Evolutionary conservation across 1,140 invertebrate genomes (phyloP).

Genomic region (Drosophila kohkoa): DNA sequence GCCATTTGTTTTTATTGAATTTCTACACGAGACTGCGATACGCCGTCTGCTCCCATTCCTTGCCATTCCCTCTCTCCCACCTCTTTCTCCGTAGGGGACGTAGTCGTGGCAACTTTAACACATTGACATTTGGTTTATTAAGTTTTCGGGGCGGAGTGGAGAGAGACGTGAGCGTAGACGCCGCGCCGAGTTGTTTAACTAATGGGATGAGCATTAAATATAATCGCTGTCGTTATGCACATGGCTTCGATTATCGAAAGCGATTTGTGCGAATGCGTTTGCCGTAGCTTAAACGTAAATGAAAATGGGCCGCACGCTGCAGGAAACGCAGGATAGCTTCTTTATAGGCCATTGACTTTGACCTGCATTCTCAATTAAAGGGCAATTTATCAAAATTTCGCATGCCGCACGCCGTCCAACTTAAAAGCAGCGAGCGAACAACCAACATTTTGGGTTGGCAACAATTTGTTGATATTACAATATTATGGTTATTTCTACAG

Average conservation of each 20-base stretch:
- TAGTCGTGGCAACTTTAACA: constrained; percentile 57
- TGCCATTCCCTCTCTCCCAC: background rate
- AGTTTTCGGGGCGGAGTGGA: constrained; percentile 27
- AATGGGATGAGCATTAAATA: constrained; percentile 68
- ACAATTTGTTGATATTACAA: constrained; percentile 25
- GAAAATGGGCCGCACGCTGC: background rate
- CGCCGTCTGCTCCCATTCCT: constrained; percentile 20
- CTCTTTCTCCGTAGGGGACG: no score
- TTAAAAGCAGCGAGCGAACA: constrained; percentile 22
- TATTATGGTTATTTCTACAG: background rate
- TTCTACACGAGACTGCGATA: constrained; percentile 60
- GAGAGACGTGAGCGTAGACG: constrained; percentile 4
- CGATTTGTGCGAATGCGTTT: constrained; percentile 16
- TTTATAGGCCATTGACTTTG: constrained; percentile 42
- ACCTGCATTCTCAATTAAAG: constrained; percentile 61
- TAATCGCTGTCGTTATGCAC: constrained; percentile 69
- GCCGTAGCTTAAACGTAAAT: background rate
- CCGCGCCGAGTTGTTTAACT: constrained; percentile 46
- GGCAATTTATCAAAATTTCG: constrained; percentile 61
- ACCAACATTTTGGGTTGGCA: constrained; percentile 28
- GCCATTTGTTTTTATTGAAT: constrained; percentile 66
- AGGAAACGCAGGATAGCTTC: background rate
- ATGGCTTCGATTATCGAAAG: constrained; percentile 65
- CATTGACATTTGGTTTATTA: constrained; percentile 69
- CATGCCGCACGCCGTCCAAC: constrained; percentile 25